Evolutionary conservation across 2,797 vertebrate genomes (phyloP).

Genomic region (Sphenodon punctatus): DNA sequence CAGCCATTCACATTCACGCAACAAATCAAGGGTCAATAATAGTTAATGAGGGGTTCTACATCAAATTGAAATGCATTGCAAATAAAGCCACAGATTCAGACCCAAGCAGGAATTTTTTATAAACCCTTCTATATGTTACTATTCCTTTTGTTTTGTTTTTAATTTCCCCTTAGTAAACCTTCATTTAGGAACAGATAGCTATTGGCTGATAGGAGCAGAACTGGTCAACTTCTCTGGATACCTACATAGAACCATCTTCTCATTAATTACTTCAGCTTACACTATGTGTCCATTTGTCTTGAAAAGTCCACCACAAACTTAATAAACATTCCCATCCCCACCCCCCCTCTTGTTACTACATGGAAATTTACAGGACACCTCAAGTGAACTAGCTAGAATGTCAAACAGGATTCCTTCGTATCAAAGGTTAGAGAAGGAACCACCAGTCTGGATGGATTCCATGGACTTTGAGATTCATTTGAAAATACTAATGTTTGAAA

Average conservation of each 20-base stretch:
- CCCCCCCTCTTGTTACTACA: accelerated
- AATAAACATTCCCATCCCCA: background rate
- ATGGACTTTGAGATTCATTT: conserved; percentile 67
- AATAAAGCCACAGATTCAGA: background rate
- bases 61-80: conserved; percentile 6
- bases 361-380: background rate
- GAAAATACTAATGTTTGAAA: conserved; percentile 64
- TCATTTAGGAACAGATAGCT: background rate
- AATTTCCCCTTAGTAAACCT: no score
- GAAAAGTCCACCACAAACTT: background rate
- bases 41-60: background rate
- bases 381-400: background rate
- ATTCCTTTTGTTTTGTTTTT: no score
- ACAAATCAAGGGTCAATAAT: background rate
- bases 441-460: conserved; percentile 40
- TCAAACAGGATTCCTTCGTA: conserved; percentile 17
- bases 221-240: background rate
- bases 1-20: conserved; percentile 23
- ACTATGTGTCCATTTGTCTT: background rate
- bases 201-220: background rate
- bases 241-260: background rate
- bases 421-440: conserved; percentile 49
- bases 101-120: background rate
- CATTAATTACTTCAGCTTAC: background rate
- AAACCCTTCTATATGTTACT: no score